These are phyloP conservation scores for Darevskia nairensis DNA, from an alignment of 2,797 vertebrate genomes.

Conservation along the genomic window DNA sequence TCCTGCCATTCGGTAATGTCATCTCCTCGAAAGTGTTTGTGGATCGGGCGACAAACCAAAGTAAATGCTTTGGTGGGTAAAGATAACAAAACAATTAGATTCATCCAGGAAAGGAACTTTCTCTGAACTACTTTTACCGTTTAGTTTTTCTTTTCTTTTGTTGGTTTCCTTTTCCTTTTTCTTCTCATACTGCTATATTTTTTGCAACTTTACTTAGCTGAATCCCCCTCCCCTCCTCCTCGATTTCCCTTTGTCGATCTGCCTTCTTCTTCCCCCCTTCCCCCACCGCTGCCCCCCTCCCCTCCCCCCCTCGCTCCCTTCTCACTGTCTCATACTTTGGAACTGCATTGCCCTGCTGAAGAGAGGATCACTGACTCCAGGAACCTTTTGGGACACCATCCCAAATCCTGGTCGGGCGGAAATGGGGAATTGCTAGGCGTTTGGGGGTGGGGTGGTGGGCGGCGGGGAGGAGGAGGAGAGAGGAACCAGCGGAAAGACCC, in stretches of 20 bases:
- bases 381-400: conserved; percentile 4
- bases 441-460: neutral
- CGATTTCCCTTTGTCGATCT: conserved; percentile 67
- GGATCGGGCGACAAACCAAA: conserved; percentile 99
- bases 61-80: conserved; percentile 99
- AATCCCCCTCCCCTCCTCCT: conserved; percentile 59
- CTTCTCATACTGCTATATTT: conserved; percentile 71
- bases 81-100: conserved; percentile 89
- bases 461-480: no score
- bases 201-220: conserved; percentile 67
- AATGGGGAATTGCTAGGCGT: neutral
- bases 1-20: conserved; percentile 99
- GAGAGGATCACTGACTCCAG: conserved; percentile 31
- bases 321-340: conserved; percentile 63
- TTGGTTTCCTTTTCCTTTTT: conserved; percentile 27
- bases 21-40: conserved; percentile 99
- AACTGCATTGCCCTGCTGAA: conserved; percentile 49
- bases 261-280: conserved; percentile 64
- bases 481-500: no score
- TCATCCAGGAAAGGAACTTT: conserved; percentile 85
- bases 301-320: conserved; percentile 39
- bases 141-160: conserved; percentile 66
- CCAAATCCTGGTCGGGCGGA: neutral
- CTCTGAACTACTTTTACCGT: conserved; percentile 77
- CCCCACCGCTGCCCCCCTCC: neutral